phyloP scores from a whole-genome alignment of 2,113 vertebrate genomes.

The Eretmochelys imbricata region DNA sequence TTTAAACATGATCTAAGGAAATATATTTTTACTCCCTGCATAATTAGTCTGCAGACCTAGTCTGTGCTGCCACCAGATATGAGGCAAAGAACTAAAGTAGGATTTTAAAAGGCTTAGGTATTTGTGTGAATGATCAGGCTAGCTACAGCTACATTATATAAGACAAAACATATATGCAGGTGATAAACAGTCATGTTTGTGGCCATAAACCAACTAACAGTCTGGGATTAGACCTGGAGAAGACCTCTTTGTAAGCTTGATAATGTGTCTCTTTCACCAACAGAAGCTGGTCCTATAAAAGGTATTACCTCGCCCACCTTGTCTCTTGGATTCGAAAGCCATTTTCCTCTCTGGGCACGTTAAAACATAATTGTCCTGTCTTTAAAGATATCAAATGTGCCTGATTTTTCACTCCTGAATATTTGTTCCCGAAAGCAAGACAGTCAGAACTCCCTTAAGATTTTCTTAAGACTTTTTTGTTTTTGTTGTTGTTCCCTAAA shows the following conservation, averaged over 20 bases:
- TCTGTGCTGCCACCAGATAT: not conserved
- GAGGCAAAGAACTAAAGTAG: not conserved
- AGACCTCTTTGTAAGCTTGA: no score
- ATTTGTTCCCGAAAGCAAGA: not conserved
- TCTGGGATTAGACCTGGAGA: no score
- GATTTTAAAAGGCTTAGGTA: not conserved
- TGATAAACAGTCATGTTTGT: not conserved
- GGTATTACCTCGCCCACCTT: no score
- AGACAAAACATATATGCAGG: not conserved
- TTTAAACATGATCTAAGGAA: no score
- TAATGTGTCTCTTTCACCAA: no score
- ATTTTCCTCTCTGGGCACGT: not conserved
- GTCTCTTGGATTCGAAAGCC: not conserved
- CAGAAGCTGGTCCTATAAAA: no score
- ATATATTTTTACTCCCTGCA: not conserved
- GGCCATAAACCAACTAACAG: no score
- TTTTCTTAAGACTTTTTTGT: no score
- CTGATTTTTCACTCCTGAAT: not conserved
- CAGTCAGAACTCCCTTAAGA: not conserved
- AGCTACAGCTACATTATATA: not conserved
- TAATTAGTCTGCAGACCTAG: not conserved
- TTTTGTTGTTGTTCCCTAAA: not conserved
- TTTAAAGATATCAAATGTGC: not conserved
- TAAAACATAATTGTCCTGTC: not conserved
- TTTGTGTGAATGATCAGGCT: not conserved